phyloP scores from a whole-genome alignment of 1,140 invertebrate species.

The Heliothis subflexa region DNA sequence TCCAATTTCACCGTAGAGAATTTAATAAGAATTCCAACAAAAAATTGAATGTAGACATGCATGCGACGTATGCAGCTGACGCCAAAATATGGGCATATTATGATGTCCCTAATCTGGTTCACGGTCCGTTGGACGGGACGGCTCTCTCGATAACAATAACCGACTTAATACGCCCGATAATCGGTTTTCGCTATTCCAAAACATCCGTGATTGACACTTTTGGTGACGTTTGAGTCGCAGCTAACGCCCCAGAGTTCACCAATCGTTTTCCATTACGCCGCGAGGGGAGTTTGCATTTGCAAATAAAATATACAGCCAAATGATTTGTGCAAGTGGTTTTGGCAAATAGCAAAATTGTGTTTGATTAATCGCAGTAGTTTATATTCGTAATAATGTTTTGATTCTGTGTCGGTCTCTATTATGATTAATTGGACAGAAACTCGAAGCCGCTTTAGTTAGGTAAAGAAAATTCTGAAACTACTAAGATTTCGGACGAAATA shows the following conservation, averaged over 20 bases:
- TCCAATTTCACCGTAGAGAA: constrained; percentile 13
- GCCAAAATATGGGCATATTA: constrained; percentile 82
- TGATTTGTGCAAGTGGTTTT: constrained; percentile 44
- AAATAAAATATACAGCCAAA: constrained; percentile 44
- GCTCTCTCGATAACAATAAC: constrained; percentile 84
- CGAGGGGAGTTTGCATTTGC: constrained; percentile 48
- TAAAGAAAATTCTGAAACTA: background rate
- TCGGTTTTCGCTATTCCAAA: constrained; percentile 84
- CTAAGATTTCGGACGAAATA: background rate
- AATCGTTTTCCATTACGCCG: constrained; percentile 65
- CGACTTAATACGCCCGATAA: constrained; percentile 85
- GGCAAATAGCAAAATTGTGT: constrained; percentile 42
- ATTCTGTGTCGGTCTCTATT: constrained; percentile 11
- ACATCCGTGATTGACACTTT: constrained; percentile 84
- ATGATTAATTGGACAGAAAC: constrained; percentile 15
- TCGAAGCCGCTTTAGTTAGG: background rate
- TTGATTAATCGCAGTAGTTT: constrained; percentile 37
- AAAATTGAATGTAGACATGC: constrained; percentile 67
- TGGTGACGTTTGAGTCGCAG: constrained; percentile 76
- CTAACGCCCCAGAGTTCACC: constrained; percentile 63
- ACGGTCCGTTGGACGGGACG: constrained; percentile 73
- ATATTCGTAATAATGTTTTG: constrained; percentile 6
- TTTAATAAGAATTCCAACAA: constrained; percentile 70
- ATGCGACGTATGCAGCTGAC: constrained; percentile 83
- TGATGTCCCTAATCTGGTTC: constrained; percentile 85